Conservation (phyloP, 1,140 invertebrate genomes). For the Augochlora pura region DNA sequence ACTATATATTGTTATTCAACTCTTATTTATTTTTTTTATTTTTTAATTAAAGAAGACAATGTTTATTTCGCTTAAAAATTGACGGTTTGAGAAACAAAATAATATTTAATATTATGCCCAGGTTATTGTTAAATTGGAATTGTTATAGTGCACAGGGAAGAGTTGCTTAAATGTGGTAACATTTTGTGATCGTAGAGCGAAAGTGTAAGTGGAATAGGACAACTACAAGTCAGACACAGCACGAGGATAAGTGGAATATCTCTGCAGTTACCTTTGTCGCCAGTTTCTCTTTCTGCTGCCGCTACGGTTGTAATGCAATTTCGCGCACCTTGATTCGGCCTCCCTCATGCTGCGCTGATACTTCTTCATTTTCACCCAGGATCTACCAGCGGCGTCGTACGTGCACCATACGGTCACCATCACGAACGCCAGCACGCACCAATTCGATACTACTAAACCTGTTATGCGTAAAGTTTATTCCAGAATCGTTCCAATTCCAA, state of each 20-base stretch:
- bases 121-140: no score
- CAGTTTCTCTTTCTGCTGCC: constrained; percentile 91
- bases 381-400: constrained; percentile 92
- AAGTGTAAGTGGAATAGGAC: not conserved
- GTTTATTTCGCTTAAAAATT: no score
- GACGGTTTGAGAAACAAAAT: no score
- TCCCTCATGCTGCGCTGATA: constrained; percentile 92
- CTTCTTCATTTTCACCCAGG: constrained; percentile 97
- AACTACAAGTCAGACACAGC: constrained; percentile 21
- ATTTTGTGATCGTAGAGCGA: not conserved
- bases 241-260: not conserved
- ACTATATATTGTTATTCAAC: no score
- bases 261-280: constrained; percentile 87
- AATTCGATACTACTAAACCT: constrained; percentile 92
- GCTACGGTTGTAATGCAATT: constrained; percentile 89
- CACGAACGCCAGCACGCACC: constrained; percentile 87
- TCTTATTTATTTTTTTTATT: no score
- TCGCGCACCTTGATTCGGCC: constrained; percentile 82
- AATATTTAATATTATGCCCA: no score
- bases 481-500: not conserved
- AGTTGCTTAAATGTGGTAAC: no score
- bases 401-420: constrained; percentile 92
- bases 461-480: constrained; percentile 22
- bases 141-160: no score
- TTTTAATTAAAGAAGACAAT: no score